Percentiles rank a stretch among this genome's conserved stretches.
phyloP scores from a whole-genome alignment of 2,888 invertebrate species.

The Spilosoma lubricipeda region DNA sequence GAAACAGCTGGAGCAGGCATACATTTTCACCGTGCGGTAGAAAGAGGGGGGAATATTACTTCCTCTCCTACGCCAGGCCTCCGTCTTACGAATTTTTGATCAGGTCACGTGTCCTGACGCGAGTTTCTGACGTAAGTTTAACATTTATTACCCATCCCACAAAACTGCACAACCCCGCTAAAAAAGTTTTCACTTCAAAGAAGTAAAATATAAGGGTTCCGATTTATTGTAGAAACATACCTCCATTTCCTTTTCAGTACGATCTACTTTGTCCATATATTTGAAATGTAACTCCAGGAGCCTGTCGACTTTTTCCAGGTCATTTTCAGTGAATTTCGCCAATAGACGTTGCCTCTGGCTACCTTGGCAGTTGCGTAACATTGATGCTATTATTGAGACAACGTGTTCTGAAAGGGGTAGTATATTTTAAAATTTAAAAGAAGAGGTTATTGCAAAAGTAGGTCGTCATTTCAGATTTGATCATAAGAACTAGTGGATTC shows the following conservation, averaged over 20 bases:
- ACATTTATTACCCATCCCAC: no score
- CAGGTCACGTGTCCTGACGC: no score
- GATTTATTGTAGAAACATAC: conserved; percentile 47
- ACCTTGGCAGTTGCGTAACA: conserved; percentile 96
- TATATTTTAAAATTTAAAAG: neutral
- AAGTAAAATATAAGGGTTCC: no score
- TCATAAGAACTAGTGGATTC: neutral
- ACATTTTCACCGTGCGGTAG: no score
- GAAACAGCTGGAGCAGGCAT: no score
- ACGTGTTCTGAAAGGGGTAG: conserved; percentile 90
- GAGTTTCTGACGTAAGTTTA: no score
- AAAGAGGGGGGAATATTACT: no score
- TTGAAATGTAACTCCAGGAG: conserved; percentile 98
- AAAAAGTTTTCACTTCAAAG: no score
- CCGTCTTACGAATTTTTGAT: no score
- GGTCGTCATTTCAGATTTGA: neutral
- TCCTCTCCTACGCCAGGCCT: no score
- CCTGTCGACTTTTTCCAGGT: conserved; percentile 99
- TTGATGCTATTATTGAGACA: conserved; percentile 96
- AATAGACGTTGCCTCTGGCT: conserved; percentile 95
- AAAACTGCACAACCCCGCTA: no score
- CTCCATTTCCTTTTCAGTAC: conserved; percentile 92
- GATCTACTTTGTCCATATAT: conserved; percentile 96
- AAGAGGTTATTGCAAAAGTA: neutral
- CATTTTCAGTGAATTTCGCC: conserved; percentile 98